Evolutionary conservation across 2,888 invertebrate genomes (phyloP).

Genomic region (Caenorhabditis japonica): DNA sequence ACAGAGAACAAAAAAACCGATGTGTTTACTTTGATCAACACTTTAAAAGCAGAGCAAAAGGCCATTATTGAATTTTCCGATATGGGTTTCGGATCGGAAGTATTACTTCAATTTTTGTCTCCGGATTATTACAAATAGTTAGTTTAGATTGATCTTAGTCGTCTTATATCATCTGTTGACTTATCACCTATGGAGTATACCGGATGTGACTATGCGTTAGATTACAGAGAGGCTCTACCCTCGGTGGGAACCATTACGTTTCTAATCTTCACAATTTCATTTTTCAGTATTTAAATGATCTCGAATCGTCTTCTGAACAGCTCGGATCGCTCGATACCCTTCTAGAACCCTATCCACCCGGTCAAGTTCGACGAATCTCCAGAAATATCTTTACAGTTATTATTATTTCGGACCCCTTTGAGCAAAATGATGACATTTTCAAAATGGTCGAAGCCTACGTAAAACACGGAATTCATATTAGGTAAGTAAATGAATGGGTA

Average conservation of each 20-base stretch:
- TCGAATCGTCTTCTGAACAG: slow-evolving; percentile 1
- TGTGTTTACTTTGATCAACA: slow-evolving; percentile 87
- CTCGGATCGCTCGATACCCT: slow-evolving; percentile 14
- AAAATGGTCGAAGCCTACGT: slow-evolving; percentile 1
- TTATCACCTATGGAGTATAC: slow-evolving; percentile 6
- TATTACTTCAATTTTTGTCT: slow-evolving; percentile 79
- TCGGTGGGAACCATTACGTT: slow-evolving; percentile 3
- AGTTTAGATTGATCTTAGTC: neutral
- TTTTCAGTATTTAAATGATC: slow-evolving; percentile 34
- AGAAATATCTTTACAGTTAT: slow-evolving; percentile 82
- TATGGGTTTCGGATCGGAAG: slow-evolving; percentile 5
- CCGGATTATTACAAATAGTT: slow-evolving; percentile 82
- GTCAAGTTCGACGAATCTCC: slow-evolving; percentile 86
- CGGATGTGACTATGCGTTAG: slow-evolving; percentile 4
- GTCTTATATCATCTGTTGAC: slow-evolving; percentile 12
- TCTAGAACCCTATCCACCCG: slow-evolving; percentile 80
- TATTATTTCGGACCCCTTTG: slow-evolving; percentile 87
- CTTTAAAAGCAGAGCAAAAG: slow-evolving; percentile 87
- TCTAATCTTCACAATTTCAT: neutral
- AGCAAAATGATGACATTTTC: neutral
- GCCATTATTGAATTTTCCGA: slow-evolving; percentile 78
- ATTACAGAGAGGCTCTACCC: slow-evolving; percentile 31
- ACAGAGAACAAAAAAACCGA: slow-evolving; percentile 91
- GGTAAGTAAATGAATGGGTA: slow-evolving; percentile 3
- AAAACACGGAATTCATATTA: slow-evolving; percentile 11